phyloP scores from a whole-genome alignment of 2,888 invertebrate species.

The Pycnomerus fuliginosus region DNA sequence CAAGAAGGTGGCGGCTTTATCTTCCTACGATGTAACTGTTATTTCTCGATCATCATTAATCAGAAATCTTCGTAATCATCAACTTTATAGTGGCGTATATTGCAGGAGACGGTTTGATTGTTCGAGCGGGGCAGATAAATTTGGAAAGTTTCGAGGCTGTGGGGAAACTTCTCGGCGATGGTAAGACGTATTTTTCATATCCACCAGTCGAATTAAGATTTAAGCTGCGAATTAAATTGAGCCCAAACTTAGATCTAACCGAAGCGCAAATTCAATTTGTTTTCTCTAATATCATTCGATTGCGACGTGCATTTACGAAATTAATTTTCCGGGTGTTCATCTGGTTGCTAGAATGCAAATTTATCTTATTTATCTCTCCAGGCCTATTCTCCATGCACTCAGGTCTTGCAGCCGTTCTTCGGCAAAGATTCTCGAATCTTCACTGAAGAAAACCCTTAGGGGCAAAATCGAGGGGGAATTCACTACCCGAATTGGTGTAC shows the following conservation, averaged over 20 bases:
- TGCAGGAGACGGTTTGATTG: constrained; percentile 20
- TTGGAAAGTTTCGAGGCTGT: neutral
- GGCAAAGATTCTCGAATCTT: no score
- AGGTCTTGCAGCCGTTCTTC: no score
- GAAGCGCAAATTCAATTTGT: neutral
- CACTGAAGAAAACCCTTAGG: no score
- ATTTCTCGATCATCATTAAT: constrained; percentile 47
- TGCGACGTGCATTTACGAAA: neutral
- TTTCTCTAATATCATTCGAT: neutral
- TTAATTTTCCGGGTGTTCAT: neutral
- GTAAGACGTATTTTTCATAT: constrained; percentile 2
- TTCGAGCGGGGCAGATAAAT: constrained; percentile 19
- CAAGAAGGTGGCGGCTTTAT: constrained; percentile 43
- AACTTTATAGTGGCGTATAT: constrained; percentile 34
- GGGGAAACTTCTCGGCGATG: constrained; percentile 1
- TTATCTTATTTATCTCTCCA: no score
- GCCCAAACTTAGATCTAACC: neutral
- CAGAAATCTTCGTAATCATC: constrained; percentile 43
- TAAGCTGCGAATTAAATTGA: neutral
- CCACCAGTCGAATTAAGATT: neutral
- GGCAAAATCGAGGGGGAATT: no score
- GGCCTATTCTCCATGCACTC: no score
- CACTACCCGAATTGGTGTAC: no score
- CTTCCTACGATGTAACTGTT: constrained; percentile 41
- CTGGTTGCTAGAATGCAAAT: no score